phyloP scores from a whole-genome alignment of 2,113 vertebrate genomes.

The Dicerorhinus sumatrensis region DNA sequence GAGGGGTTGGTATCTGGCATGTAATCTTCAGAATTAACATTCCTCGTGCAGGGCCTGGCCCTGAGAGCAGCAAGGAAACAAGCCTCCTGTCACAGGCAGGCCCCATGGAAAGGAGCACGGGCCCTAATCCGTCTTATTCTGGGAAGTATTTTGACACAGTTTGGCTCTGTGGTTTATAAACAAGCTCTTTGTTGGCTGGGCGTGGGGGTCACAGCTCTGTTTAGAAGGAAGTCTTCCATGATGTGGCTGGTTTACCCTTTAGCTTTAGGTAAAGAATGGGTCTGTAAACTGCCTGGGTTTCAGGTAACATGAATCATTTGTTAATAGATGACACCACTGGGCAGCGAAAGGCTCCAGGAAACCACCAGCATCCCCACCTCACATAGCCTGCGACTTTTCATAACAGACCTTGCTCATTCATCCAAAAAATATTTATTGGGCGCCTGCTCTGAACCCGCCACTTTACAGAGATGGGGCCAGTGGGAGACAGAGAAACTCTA shows the following conservation, averaged over 20 bases:
- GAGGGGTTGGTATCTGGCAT: constrained; percentile 78
- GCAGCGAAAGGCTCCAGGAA: neutral
- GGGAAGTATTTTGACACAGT: constrained; percentile 80
- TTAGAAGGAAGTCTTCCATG: neutral
- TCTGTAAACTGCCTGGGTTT: neutral
- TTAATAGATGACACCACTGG: neutral
- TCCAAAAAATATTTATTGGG: neutral
- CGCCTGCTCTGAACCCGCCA: neutral
- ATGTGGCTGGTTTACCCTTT: neutral
- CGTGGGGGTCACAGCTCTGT: constrained; percentile 63
- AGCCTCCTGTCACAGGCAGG: neutral
- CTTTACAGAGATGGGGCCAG: neutral
- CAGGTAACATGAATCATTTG: neutral
- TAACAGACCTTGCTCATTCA: neutral
- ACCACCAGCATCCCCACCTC: fast-evolving
- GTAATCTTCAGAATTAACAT: constrained; percentile 87
- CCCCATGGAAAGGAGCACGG: constrained; percentile 57
- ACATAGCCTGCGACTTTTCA: fast-evolving
- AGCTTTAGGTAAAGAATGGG: neutral
- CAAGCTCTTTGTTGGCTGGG: constrained; percentile 81
- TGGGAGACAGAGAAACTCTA: neutral
- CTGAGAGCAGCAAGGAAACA: neutral
- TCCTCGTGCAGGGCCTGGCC: constrained; percentile 67
- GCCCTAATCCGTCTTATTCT: constrained; percentile 83
- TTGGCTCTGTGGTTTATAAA: constrained; percentile 69